Conservation (phyloP, 2,797 vertebrate genomes). For the Sebastes oblongus region DNA sequence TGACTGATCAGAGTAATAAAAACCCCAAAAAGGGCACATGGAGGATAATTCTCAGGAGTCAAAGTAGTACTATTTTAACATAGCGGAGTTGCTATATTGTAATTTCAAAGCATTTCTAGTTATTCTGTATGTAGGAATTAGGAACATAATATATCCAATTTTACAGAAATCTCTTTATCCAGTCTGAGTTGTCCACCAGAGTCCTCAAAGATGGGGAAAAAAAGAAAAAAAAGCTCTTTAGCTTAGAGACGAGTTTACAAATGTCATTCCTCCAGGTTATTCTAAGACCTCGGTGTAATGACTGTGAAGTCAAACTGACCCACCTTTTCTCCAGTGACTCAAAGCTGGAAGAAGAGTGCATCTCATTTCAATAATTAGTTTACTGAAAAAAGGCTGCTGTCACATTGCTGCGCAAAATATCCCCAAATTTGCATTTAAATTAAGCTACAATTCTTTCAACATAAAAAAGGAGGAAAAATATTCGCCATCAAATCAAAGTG, state of each 20-base stretch:
- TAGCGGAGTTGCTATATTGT: not conserved
- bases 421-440: constrained; percentile 62
- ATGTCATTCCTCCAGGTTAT: constrained; percentile 8
- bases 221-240: not conserved
- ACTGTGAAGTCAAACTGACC: constrained; percentile 35
- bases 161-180: constrained; percentile 1
- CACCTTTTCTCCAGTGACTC: constrained; percentile 5
- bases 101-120: not conserved
- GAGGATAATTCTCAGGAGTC: constrained; percentile 52
- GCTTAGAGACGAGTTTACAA: not conserved
- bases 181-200: not conserved
- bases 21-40: constrained; percentile 63
- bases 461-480: not conserved
- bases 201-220: not conserved
- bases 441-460: constrained; percentile 2
- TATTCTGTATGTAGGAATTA: not conserved
- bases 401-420: constrained; percentile 1
- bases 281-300: constrained; percentile 8
- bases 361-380: constrained; percentile 54
- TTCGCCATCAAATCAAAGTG: constrained; percentile 30
- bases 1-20: constrained; percentile 73
- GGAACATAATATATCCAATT: constrained; percentile 10
- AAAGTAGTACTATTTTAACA: constrained; percentile 31
- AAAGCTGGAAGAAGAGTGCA: constrained; percentile 9
- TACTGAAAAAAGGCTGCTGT: constrained; percentile 1